phyloP scores from a whole-genome alignment of 2,797 vertebrate species.

The Muraenolepis orangiensis region DNA sequence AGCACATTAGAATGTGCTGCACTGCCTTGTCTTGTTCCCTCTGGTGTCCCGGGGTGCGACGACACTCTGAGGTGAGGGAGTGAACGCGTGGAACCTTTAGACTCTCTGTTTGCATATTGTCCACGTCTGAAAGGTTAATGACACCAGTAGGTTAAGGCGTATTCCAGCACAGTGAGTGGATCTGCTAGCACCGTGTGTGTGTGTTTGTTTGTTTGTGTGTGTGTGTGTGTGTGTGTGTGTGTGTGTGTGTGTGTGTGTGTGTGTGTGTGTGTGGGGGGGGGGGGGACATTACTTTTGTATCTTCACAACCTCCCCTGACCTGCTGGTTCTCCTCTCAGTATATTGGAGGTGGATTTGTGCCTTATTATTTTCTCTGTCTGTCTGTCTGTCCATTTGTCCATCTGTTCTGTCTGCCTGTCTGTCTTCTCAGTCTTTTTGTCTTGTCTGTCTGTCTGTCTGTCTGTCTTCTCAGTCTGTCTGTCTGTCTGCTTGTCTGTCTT shows the following conservation, averaged over 20 bases:
- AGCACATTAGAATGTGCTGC: too few species aligned
- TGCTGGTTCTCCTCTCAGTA: too few species aligned
- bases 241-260: slow-evolving; percentile 17
- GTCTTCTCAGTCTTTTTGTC: slow-evolving; percentile 20
- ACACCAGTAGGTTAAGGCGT: slow-evolving; percentile 56
- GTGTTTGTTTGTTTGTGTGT: slow-evolving; percentile 6
- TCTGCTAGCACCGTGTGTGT: background rate
- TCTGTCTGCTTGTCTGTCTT: slow-evolving; percentile 21
- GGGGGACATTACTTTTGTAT: slow-evolving; percentile 25
- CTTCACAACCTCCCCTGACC: slow-evolving; percentile 31
- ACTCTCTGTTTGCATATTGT: slow-evolving; percentile 53
- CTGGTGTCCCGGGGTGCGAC: too few species aligned
- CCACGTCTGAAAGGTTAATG: slow-evolving; percentile 62
- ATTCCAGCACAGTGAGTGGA: slow-evolving; percentile 8
- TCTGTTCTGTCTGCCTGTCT: slow-evolving; percentile 1
- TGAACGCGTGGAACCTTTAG: slow-evolving; percentile 39
- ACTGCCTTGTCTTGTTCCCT: too few species aligned
- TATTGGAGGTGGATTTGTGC: background rate
- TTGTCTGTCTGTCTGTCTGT: slow-evolving; percentile 56
- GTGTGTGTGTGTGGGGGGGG: slow-evolving; percentile 11
- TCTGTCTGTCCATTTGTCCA: background rate
- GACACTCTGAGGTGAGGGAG: too few species aligned
- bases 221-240: background rate
- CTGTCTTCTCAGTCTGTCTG: slow-evolving; percentile 45
- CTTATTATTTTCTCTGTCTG: background rate